Evolutionary conservation across 2,113 vertebrate species (phyloP), one percentile per base, ranked within the genome.

Genomic region (Hyaena hyaena): DNA sequence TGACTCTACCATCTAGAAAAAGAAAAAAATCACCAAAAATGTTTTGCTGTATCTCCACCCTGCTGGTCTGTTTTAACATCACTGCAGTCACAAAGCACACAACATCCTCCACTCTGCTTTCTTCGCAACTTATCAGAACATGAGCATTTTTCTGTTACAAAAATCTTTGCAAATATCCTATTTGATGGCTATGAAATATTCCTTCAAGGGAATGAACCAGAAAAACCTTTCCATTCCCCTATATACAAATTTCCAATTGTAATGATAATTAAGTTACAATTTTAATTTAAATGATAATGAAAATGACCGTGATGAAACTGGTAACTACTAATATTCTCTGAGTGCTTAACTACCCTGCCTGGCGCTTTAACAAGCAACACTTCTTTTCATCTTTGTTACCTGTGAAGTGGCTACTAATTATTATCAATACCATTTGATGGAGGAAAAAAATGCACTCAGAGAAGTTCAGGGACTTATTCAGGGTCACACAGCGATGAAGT

Each of bases 121-220:
- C 81, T 61, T 77, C 16, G 14, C 31, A 43, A 81, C 10, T 43
- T 83, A 1, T 35, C 63, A 71, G 26, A 71, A 48, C 7, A 35
- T 16, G 69, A 73, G 17, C 74, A 73, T 50, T 73, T 86, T 80
- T 7, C 61, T 28, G 33, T 77, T 79, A 61, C 73, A 58, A 73
- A 85, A 91, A 92, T 48, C 80, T 93, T 74, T 87, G 71, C 50
- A 83, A 95, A 66, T 55, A 88, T 71, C 26, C 69, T 80, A 87
- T 90, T 77, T 80, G 77, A n/a, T 68, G 88, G 11, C 28, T 90
- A 35, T 28, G 90, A 81, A 90, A 82, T 84, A 66, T 63, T 82
- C 33, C 80, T 94, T 35, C 7, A 43, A 97, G n/a, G 26, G 15
- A 50, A 39, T 87, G 35, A 95, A 53, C 58, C 26, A 74, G 68